Percentiles rank a stretch among this genome's conserved stretches.
Evolutionary conservation across 2,113 vertebrate species (phyloP).

Genomic region (Noturus placidus): DNA sequence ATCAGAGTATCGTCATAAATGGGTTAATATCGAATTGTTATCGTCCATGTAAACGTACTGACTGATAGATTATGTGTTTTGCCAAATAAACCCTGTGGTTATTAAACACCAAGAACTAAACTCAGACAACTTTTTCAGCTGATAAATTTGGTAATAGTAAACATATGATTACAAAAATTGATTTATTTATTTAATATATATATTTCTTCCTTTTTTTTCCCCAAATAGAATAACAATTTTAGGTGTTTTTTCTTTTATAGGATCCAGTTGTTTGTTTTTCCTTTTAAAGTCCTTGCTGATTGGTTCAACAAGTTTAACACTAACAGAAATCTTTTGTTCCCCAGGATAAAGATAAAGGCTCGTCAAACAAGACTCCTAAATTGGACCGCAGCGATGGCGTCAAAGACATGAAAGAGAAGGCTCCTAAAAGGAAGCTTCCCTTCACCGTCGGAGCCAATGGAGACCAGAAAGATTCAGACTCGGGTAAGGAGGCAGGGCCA

Average conservation of each 20-base stretch:
- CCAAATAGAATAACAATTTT: too few relatives aligned
- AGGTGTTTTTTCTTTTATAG: background rate
- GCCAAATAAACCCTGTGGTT: background rate
- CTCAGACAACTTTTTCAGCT: background rate
- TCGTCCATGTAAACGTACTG: too few relatives aligned
- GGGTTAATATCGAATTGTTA: too few relatives aligned
- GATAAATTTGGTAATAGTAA: background rate
- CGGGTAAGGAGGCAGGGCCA: slow-evolving; percentile 73
- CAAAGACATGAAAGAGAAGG: slow-evolving; percentile 98
- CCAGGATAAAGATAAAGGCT: slow-evolving; percentile 98
- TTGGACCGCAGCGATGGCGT: slow-evolving; percentile 94
- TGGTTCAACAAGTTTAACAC: background rate
- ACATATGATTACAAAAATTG: too few relatives aligned
- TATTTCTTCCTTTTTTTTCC: too few relatives aligned
- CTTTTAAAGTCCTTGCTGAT: background rate
- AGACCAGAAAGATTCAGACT: slow-evolving; percentile 99
- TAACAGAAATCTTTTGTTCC: slow-evolving; percentile 12
- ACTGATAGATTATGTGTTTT: background rate
- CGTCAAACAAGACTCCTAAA: slow-evolving; percentile 98
- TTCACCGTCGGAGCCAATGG: slow-evolving; percentile 98
- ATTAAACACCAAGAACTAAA: background rate
- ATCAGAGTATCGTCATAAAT: too few relatives aligned
- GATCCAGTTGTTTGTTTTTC: background rate
- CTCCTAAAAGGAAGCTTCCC: slow-evolving; percentile 94
- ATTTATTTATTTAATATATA: too few relatives aligned